Evolutionary conservation across 1,140 invertebrate species (phyloP).

Genomic region (Drosophila nasuta): DNA sequence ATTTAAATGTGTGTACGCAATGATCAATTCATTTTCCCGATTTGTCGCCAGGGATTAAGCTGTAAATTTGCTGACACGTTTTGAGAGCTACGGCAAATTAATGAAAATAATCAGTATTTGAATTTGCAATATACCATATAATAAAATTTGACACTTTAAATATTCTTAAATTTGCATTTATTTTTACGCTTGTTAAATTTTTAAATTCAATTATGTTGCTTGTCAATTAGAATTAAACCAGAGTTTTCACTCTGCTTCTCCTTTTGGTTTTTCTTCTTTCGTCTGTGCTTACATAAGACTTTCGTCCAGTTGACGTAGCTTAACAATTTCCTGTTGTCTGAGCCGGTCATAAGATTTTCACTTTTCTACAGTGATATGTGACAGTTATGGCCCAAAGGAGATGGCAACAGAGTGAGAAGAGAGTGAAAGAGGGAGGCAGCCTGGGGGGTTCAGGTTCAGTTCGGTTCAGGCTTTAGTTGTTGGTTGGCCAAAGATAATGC

Average conservation of each 20-base stretch:
- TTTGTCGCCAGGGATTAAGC: conserved; percentile 17
- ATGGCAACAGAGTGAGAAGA: not conserved
- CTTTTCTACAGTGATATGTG: conserved; percentile 38
- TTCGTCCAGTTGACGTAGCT: not conserved
- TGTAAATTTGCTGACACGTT: conserved; percentile 7
- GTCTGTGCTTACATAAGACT: conserved; percentile 35
- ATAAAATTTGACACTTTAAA: not conserved
- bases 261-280: not conserved
- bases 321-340: conserved; percentile 35
- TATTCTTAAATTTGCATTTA: not conserved
- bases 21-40: conserved; percentile 26
- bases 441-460: conserved; percentile 4
- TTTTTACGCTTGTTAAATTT: not conserved
- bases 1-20: conserved; percentile 39
- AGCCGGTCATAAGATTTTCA: conserved; percentile 33
- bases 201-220: conserved; percentile 37
- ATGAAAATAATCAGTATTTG: too few species aligned
- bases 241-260: not conserved
- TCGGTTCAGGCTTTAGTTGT: conserved; percentile 3
- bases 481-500: conserved; percentile 35
- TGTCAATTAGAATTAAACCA: conserved; percentile 18
- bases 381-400: conserved; percentile 38
- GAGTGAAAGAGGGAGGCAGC: not conserved
- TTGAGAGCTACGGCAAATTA: too few species aligned
- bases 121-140: too few species aligned